Percentiles rank a stretch among this genome's conserved stretches.
These are phyloP conservation scores for Hypanus sabinus DNA, from an alignment of 2,113 vertebrate species.

Conservation along the genomic window DNA sequence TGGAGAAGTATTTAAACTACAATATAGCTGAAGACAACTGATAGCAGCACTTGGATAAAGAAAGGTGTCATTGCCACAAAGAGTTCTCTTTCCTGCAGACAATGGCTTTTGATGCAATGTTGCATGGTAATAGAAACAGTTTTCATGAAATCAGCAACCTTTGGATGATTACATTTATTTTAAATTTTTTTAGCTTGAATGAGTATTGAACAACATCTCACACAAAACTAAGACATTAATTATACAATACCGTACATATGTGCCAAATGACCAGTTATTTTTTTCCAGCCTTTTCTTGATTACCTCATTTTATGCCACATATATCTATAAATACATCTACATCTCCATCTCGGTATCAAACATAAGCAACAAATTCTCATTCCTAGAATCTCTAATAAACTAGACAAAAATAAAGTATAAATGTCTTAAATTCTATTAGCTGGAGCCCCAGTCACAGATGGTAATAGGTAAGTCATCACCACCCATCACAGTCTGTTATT, in stretches of 20 bases:
- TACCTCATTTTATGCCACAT: not conserved
- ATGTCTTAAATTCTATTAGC: constrained; percentile 5
- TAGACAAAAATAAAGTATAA: not conserved
- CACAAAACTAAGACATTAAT: not conserved
- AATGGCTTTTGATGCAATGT: not conserved
- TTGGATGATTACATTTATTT: not conserved
- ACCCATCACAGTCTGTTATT: not conserved
- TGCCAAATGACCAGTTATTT: not conserved
- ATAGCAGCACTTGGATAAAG: not conserved
- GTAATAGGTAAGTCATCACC: constrained; percentile 10
- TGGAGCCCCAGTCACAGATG: not conserved
- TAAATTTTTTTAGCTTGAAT: not conserved
- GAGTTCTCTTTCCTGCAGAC: not conserved
- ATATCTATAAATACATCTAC: not conserved
- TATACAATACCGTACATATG: not conserved
- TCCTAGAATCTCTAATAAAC: not conserved
- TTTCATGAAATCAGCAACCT: not conserved
- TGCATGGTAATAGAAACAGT: not conserved
- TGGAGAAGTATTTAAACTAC: not conserved
- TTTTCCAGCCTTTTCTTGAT: not conserved
- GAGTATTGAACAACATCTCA: not conserved
- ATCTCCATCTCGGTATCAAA: not conserved
- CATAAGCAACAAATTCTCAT: not conserved
- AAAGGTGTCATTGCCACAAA: not conserved
- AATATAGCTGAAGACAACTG: not conserved